These are phyloP conservation scores for Arothron firmamentum DNA, from an alignment of 2,113 vertebrate genomes.

Conservation along the genomic window DNA sequence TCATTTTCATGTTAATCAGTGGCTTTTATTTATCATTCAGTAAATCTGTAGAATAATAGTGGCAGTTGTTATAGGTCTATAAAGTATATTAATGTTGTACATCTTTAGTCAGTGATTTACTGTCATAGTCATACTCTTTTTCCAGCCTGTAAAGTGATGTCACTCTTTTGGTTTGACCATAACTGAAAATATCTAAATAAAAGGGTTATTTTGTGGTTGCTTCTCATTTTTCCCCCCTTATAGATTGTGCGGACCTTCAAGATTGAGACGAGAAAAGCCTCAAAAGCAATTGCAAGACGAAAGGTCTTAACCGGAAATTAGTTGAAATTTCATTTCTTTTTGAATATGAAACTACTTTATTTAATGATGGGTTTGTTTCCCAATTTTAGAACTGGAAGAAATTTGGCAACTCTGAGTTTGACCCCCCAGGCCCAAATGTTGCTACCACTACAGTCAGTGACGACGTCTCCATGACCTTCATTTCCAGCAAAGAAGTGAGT, in stretches of 20 bases:
- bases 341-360: not conserved
- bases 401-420: constrained; percentile 91
- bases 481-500: constrained; percentile 91
- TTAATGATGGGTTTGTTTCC: not conserved
- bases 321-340: not conserved
- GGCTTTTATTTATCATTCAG: too few species aligned
- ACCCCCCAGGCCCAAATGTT: constrained; percentile 87
- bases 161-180: not conserved
- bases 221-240: not conserved
- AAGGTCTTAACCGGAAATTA: constrained; percentile 74
- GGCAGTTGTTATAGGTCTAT: too few species aligned
- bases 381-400: constrained; percentile 92
- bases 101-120: too few species aligned
- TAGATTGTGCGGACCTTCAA: constrained; percentile 94
- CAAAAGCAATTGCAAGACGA: constrained; percentile 90
- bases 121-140: too few species aligned
- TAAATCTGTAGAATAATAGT: too few species aligned
- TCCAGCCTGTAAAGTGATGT: too few species aligned
- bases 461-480: constrained; percentile 95
- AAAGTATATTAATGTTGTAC: too few species aligned
- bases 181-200: not conserved
- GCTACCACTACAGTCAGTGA: constrained; percentile 96
- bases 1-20: too few species aligned
- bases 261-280: constrained; percentile 92
- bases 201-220: not conserved